A percentile compares a stretch with the other conserved stretches of the same genome.
Conservation (phyloP, 1,140 invertebrate species). For the Hydropsyche tenuis region DNA sequence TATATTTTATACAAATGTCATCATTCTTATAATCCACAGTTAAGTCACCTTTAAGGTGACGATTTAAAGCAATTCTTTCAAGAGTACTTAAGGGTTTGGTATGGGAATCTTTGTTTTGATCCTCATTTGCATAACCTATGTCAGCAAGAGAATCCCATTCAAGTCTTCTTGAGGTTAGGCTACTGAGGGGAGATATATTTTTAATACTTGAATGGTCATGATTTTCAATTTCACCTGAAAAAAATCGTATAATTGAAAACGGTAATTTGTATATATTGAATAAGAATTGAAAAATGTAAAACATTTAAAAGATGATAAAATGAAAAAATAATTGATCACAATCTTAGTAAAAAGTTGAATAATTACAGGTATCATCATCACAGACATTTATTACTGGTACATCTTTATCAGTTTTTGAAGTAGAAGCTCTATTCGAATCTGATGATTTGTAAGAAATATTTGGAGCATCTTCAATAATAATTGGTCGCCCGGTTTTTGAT, state of each 20-base stretch:
- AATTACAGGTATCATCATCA: too few species aligned
- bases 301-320: too few species aligned
- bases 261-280: neutral
- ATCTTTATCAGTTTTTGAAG: too few species aligned
- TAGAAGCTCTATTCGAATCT: too few species aligned
- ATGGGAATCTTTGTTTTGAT: conserved; percentile 54
- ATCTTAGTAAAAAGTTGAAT: neutral
- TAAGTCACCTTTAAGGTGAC: conserved; percentile 39
- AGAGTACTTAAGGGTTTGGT: conserved; percentile 64
- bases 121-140: conserved; percentile 71
- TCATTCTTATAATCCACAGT: neutral
- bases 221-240: conserved; percentile 26
- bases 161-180: conserved; percentile 69
- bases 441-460: too few species aligned
- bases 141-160: conserved; percentile 82
- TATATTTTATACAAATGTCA: conserved; percentile 48
- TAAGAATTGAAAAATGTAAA: neutral
- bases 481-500: too few species aligned
- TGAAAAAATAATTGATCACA: too few species aligned
- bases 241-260: conserved; percentile 2
- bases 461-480: too few species aligned
- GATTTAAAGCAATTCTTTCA: conserved; percentile 64
- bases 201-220: conserved; percentile 36
- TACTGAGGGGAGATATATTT: conserved; percentile 65
- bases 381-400: too few species aligned